Base-by-base conservation (phyloP, 37 sponge, comb jelly and placozoan species). In the Ianthella basta region DNA sequence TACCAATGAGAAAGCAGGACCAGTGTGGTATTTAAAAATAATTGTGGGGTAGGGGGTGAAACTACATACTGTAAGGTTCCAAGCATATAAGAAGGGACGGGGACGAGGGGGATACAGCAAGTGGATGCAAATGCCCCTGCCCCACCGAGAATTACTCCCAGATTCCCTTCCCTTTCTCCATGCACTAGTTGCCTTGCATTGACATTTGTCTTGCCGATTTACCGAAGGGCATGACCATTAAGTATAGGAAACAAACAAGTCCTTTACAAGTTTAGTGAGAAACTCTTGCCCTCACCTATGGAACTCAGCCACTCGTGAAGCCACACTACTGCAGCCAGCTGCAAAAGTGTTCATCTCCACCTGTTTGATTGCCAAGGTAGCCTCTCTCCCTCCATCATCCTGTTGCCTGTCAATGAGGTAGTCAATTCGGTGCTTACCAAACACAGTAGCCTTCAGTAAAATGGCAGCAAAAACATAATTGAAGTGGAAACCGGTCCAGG, bases 261-360 rank as follows among this genome's bases (percentile, higher is more conserved):
- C 15, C 59, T 57, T 15, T 44, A 44, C 50, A 44, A 3, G 34
- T 35, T 19, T 13, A 34, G 5, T 32, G 6, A 35, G 40, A 12
- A 1, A 40, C 18, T 10, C 40, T 0, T 44, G 66, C 24, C 10
- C 68, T 65, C 54, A 87, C 87, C 67, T 36, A 41, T 87, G 82
- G 55, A 87, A 80, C 34, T 67, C 55, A 21, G n/a, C 39, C 59
- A 87, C 8, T 27, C 16, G 35, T 24, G 72, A 20, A 16, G 56
- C 0, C 2, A 86, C 35, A 8, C 74, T 79, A 50, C 19, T 27
- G 36, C 35, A 82, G n/a, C 74, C 39, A 4, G 55, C 56, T 59
- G 87, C 59, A 32, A 91, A 79, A 18, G 91, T 91, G 84, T 91
- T 91, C 15, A 91, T 83, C 72, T 91, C 91, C 0, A 91, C 72